Evolutionary conservation across 2,113 vertebrate species (phyloP), one percentile per base, ranked within the genome.

Genomic region (Alectura lathami): DNA sequence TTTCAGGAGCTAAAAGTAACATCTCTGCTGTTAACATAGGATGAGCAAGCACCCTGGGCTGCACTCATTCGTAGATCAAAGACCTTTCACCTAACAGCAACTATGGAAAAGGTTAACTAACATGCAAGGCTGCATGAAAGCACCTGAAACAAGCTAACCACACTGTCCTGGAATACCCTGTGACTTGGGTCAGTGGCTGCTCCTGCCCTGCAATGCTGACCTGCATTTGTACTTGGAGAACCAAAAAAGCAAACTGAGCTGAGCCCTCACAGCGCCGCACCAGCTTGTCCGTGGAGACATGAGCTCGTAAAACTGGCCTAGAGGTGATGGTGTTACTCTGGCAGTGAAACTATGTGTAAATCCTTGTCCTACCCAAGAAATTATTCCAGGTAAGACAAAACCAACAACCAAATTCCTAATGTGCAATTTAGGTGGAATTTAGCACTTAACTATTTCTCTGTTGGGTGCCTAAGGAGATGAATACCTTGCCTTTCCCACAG

Each of bases 1-100:
- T 91, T 86, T 84, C 51, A 30, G 66, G 60, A 89, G 84, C 87
- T 95, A 91, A 96, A 96, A 91, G 92, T 96, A 95, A 22, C 76
- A 51, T 63, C 81, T 90, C 53, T 92, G 51, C 81, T 75, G 47
- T 59, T 92, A 84, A 59, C 77, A 78, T 42, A 34, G 17, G 67
- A 66, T 32, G 56, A 86, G 69, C 34, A 47, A 91, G 81, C 87
- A 84, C 64, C 93, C 82, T 72, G 86, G 94, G 91, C 84, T 82
- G 29, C 73, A 48, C 53, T 94, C 78, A 87, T 84, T 95, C 77
- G 60, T 3, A 95, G 81, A 95, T 89, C 91, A 91, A 95, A 96
- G 91, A 15, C 73, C 50, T 67, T 91, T 89, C 51, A 47, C 56
- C 50, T 34, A 36, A 34, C 1, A 94, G 60, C 69, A 67, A 15